Evolutionary conservation across 2,797 vertebrate genomes (phyloP), one percentile per base, ranked within the genome.

Genomic region (Hydrocynus forskahlii): DNA sequence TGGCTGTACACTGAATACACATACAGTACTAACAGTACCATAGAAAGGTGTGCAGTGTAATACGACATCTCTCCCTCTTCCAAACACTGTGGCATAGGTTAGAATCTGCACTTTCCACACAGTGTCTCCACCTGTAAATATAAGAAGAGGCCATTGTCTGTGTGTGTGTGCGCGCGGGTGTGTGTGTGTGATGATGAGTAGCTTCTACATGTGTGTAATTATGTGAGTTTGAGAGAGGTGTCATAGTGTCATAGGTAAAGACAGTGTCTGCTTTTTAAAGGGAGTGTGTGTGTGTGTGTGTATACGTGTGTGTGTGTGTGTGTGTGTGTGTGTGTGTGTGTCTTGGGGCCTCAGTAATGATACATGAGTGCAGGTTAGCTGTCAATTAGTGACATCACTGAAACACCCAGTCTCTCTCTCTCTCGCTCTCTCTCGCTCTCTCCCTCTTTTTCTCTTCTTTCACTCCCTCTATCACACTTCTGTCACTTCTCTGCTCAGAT

Each of bases 251-350:
- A 74, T 50, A 72, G 75, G 75, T 71, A 78, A 90, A 87, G 89
- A 92, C 90, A 90, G 89, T 89, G 81, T 91, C 85, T 91, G 90
- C 86, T 88, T 86, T 90, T 80, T n/a, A n/a, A n/a, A n/a, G n/a
- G n/a, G n/a, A n/a, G n/a, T n/a, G n/a, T n/a, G 84, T 23, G 21
- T 79, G 77, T 71, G 84, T 17, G 25, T 69, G n/a, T n/a, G n/a
- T n/a, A n/a, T n/a, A n/a, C n/a, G n/a, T n/a, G n/a, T n/a, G n/a
- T n/a, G n/a, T n/a, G n/a, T n/a, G n/a, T n/a, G n/a, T n/a, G n/a
- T n/a, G n/a, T n/a, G n/a, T n/a, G n/a, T n/a, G n/a, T n/a, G n/a
- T n/a, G n/a, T n/a, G n/a, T n/a, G n/a, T n/a, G n/a, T n/a, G n/a
- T 69, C 29, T 69, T 48, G 21, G 66, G 55, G 59, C 54, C 40